Conservation (phyloP, 2,113 vertebrate species). For the Phalacrocorax brasilianus region DNA sequence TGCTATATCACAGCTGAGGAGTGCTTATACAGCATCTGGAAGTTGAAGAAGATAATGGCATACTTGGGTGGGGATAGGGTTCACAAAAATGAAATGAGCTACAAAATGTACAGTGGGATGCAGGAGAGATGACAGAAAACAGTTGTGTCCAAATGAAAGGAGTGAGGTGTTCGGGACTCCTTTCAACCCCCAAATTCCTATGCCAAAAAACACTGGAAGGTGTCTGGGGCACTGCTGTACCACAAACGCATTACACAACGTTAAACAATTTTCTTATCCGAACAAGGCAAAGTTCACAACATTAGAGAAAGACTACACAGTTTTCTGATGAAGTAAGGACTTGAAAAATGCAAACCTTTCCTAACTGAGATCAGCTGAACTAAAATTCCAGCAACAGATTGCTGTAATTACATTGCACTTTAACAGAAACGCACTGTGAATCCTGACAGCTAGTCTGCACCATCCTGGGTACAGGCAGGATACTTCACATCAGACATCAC, state of each 20-base stretch:
- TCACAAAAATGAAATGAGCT: not conserved
- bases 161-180: not conserved
- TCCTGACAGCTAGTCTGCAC: not conserved
- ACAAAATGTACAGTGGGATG: not conserved
- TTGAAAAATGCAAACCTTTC: not conserved
- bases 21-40: not conserved
- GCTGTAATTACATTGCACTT: not conserved
- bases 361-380: not conserved
- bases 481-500: not conserved
- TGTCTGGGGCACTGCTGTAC: not conserved
- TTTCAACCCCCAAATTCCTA: not conserved
- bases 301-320: not conserved
- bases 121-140: not conserved
- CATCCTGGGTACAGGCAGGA: fast-evolving
- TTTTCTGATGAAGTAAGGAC: not conserved
- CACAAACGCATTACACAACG: not conserved
- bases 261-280: not conserved
- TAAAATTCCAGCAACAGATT: not conserved
- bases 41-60: not conserved
- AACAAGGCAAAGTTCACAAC: fast-evolving
- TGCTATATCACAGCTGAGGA: not conserved
- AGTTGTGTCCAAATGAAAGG: not conserved
- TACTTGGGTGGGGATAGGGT: not conserved
- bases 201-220: not conserved
- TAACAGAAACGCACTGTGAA: not conserved